Evolutionary conservation across 2,113 vertebrate species (phyloP), one percentile per base, ranked within the genome.

Genomic region (Erythrolamprus reginae): DNA sequence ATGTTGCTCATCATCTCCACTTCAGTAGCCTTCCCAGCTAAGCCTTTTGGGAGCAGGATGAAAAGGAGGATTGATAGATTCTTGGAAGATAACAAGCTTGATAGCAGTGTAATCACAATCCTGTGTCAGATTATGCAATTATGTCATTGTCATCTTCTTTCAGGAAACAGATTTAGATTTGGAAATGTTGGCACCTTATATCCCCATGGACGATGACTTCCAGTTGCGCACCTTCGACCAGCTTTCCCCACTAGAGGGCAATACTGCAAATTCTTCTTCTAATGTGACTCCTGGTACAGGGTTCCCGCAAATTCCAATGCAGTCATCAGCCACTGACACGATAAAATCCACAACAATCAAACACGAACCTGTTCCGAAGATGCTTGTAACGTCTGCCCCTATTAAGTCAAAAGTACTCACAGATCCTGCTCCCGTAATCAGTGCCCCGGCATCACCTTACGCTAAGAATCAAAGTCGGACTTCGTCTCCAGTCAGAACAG

Each of bases 171-270:
- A 98, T 95, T 97, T 99, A 94, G 99, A 99, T 91, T 96, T 99
- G 96, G 99, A 99, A 95, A 99, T 99, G 99, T 95, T 99, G 89
- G 99, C 99, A 86, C 99, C 99, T 19, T 99, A 99, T 93, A 99
- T 99, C 95, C 98, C 99, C 53, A 99, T 99, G 98, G 99, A 99
- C 52, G 99, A 99, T 23, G 99, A 99, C 94, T 99, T 99, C 97
- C 99, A 99, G 97, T 96, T 99, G 91, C 98, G 98, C 56, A 98
- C 97, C 88, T 97, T 98, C 6, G 97, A 98, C 90, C 98, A 98
- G 93, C 93, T 98, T 42, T 98, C 98, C 89, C 97, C 98, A 0
- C 96, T 97, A 10, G 97, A 99, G 89, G 96, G 95, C 88, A 95
- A 96, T 82, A 95, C 98, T 19, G 91, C 98, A 26, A 94, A 92